These are phyloP conservation scores for Octonoba sinensis DNA, from an alignment of 2,888 invertebrate genomes.

Conservation along the genomic window DNA sequence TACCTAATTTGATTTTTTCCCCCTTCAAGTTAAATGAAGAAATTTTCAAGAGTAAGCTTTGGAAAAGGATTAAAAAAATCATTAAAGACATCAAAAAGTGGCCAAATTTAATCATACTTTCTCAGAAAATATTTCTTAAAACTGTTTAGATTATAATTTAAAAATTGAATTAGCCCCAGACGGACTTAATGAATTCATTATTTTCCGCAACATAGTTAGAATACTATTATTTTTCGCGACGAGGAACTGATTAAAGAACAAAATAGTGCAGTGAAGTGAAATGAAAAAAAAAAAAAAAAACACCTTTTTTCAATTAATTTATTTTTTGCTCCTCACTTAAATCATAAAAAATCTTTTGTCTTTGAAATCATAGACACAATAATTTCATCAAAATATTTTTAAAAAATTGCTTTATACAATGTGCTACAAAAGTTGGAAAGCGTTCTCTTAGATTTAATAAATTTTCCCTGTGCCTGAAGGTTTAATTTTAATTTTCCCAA, in stretches of 20 bases:
- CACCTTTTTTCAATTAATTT: background rate
- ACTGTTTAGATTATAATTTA: slow-evolving; percentile 1
- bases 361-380: slow-evolving; percentile 13
- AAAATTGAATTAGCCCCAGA: background rate
- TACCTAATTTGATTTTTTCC: too few relatives aligned
- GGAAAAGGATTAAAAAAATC: too few relatives aligned
- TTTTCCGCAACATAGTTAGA: background rate
- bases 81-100: slow-evolving; percentile 1
- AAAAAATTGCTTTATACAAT: slow-evolving; percentile 12
- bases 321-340: slow-evolving; percentile 2
- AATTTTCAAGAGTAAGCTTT: too few relatives aligned
- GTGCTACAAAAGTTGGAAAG: slow-evolving; percentile 30
- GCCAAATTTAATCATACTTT: background rate
- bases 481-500: slow-evolving; percentile 52
- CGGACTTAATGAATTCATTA: background rate
- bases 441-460: slow-evolving; percentile 50
- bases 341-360: slow-evolving; percentile 10
- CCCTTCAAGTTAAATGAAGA: too few relatives aligned
- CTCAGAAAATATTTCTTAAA: slow-evolving; percentile 3
- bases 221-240: slow-evolving; percentile 13
- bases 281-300: slow-evolving; percentile 2
- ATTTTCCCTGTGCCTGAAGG: slow-evolving; percentile 24
- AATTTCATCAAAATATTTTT: slow-evolving; percentile 18
- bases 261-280: background rate
- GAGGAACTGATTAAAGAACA: slow-evolving; percentile 34